Evolutionary conservation across 2,113 vertebrate species (phyloP).

Genomic region (Ahaetulla prasina): DNA sequence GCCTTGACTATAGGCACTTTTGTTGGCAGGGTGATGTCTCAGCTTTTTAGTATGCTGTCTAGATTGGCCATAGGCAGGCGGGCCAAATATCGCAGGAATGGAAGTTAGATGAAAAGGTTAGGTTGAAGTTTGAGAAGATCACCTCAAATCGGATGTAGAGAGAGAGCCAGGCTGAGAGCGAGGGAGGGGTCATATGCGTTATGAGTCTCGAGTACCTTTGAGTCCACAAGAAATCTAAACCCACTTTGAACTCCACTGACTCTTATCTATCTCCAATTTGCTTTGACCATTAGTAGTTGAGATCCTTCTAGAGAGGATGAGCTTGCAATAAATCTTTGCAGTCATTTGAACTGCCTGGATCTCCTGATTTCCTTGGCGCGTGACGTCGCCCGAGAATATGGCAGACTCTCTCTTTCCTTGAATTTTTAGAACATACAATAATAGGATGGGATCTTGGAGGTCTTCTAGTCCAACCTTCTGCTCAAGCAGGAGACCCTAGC

Average conservation of each 20-base stretch:
- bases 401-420: neutral
- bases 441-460: neutral
- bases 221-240: too few species aligned
- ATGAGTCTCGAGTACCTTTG: neutral
- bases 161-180: neutral
- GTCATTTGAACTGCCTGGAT: neutral
- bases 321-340: neutral
- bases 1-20: too few species aligned
- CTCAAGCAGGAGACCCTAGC: neutral
- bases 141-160: neutral
- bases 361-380: neutral
- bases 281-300: neutral
- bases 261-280: neutral
- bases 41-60: too few species aligned
- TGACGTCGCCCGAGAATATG: neutral
- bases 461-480: neutral
- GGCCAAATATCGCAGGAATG: neutral
- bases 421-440: neutral
- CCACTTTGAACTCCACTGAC: neutral
- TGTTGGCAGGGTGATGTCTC: too few species aligned
- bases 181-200: neutral
- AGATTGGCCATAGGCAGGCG: neutral
- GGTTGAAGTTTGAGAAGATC: neutral
- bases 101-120: neutral
- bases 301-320: neutral